Conservation (phyloP, 2,113 vertebrate genomes). For the Rhabdomys dilectus region DNA sequence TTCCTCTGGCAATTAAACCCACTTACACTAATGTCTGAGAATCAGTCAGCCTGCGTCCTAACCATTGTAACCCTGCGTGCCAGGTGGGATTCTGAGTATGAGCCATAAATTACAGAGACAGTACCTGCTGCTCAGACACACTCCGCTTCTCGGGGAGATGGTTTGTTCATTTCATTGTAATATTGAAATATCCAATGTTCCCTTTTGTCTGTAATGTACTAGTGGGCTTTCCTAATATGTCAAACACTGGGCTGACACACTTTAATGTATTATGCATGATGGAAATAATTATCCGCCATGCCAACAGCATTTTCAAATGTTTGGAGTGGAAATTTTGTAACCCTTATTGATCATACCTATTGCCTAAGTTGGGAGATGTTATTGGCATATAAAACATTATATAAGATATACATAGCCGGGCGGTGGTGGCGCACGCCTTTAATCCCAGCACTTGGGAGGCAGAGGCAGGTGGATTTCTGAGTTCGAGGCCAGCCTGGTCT, state of each 20-base stretch:
- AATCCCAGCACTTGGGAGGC: no score
- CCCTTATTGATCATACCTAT: slow-evolving; percentile 2
- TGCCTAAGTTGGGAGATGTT: slow-evolving; percentile 31
- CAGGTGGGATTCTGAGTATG: slow-evolving; percentile 17
- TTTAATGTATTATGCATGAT: slow-evolving; percentile 31
- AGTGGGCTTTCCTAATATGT: slow-evolving; percentile 29
- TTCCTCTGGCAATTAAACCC: neutral
- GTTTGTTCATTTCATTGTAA: slow-evolving; percentile 14
- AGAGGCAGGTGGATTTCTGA: no score
- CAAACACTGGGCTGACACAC: neutral
- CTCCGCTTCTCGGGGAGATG: slow-evolving; percentile 20
- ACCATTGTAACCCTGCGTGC: neutral
- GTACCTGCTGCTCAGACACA: neutral
- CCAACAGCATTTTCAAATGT: neutral
- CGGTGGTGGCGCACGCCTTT: no score
- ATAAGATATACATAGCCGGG: neutral
- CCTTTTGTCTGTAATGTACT: slow-evolving; percentile 53
- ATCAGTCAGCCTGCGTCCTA: neutral
- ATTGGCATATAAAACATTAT: neutral
- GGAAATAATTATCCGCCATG: slow-evolving; percentile 38
- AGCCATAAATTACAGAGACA: neutral
- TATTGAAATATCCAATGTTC: slow-evolving; percentile 10
- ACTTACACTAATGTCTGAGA: neutral
- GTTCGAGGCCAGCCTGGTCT: no score
- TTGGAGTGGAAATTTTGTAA: slow-evolving; percentile 43